Evolutionary conservation across 2,888 invertebrate species (phyloP).

Genomic region (Anorthoa munda): DNA sequence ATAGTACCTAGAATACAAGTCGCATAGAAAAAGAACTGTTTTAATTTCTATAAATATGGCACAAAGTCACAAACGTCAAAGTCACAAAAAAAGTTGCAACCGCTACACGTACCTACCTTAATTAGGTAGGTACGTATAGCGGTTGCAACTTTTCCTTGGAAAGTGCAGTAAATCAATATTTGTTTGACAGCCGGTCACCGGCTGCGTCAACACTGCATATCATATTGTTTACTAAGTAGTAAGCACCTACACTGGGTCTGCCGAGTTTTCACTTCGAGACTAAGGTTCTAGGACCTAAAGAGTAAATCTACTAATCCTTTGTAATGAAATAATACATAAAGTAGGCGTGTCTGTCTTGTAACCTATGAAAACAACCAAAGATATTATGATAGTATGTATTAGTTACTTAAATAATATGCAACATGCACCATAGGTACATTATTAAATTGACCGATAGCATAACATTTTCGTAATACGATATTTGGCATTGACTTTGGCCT

Average conservation of each 20-base stretch:
- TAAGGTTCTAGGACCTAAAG: no score
- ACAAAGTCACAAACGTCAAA: no score
- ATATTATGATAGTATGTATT: no score
- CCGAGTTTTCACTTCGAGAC: slow-evolving; percentile 8
- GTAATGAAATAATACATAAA: not conserved
- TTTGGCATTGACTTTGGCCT: slow-evolving; percentile 69
- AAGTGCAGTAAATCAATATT: slow-evolving; percentile 47
- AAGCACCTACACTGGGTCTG: not conserved
- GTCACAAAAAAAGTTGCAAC: no score
- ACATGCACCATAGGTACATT: not conserved
- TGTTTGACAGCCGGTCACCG: not conserved
- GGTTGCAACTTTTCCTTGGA: slow-evolving; percentile 16
- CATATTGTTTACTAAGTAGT: slow-evolving; percentile 18
- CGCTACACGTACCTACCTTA: no score
- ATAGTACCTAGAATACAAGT: no score
- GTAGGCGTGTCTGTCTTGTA: not conserved
- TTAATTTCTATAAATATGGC: not conserved
- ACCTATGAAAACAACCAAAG: not conserved
- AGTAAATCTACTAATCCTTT: not conserved
- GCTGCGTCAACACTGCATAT: slow-evolving; percentile 24
- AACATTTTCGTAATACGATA: slow-evolving; percentile 31
- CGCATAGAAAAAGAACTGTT: no score
- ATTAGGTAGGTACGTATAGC: no score
- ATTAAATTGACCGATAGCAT: not conserved
- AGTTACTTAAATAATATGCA: slow-evolving; percentile 5